These are phyloP conservation scores for Rosalia funebris DNA, from an alignment of 2,888 invertebrate species.

Conservation along the genomic window DNA sequence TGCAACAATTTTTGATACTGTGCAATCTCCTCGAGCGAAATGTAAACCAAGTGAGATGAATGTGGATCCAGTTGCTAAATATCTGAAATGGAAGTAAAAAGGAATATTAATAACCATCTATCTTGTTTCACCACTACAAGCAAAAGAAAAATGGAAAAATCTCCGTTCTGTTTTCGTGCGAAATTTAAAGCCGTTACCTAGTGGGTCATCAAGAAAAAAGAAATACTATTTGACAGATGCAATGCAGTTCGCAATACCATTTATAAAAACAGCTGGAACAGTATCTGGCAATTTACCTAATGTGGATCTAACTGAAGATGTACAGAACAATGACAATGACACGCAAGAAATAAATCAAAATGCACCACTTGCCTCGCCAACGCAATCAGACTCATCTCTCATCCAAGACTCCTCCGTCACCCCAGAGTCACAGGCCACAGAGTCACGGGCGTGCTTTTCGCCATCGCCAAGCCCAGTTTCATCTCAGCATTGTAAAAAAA, in stretches of 20 bases:
- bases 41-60: conserved; percentile 9
- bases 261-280: conserved; percentile 16
- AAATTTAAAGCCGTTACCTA: conserved; percentile 25
- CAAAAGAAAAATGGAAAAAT: conserved; percentile 23
- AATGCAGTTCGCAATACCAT: conserved; percentile 28
- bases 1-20: conserved; percentile 8
- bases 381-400: not conserved
- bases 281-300: conserved; percentile 20
- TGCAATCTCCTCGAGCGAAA: conserved; percentile 20
- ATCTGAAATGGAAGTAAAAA: too few species aligned
- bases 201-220: conserved; percentile 24
- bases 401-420: conserved; percentile 1
- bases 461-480: conserved; percentile 8
- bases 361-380: conserved; percentile 7
- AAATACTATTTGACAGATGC: conserved; percentile 26
- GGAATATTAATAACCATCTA: too few species aligned
- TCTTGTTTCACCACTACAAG: not conserved
- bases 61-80: conserved; percentile 4
- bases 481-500: conserved; percentile 1
- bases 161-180: conserved; percentile 21
- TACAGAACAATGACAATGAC: not conserved
- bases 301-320: not conserved
- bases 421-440: not conserved
- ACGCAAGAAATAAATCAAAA: conserved; percentile 14
- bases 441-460: too few species aligned